Base-by-base conservation (phyloP, 1,140 invertebrate species). In the Drosophila pectinifera region DNA sequence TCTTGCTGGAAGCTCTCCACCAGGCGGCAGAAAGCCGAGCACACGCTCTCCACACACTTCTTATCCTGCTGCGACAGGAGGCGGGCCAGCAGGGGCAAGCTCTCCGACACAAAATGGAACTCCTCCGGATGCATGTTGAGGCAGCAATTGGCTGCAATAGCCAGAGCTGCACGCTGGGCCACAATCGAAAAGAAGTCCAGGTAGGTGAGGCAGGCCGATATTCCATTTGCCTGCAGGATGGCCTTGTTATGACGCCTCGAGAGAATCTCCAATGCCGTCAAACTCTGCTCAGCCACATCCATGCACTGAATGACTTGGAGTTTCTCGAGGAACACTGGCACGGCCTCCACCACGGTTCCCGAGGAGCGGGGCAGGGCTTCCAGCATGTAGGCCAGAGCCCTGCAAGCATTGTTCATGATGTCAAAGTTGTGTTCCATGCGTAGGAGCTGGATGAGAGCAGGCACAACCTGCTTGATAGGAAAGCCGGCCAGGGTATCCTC, bases 391-490 rank as follows among this genome's bases (percentile, higher is more conserved):
- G 98, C 99, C 11, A 99, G 94, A 7, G 98, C 98, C 46, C 99
- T 96, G 93, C 98, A 99, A 0, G 98, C 98, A 92, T 99, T 98
- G 91, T 99, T 99, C 98, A 99, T 99, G 94, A 99, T 99, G 93
- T 99, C 99, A 94, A 99, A 99, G 94, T 99, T 99, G 92, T 99
- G 98, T 90, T 98, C 97, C 94, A 98, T 97, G 26, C 96, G 95
- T 3, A 98, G 94, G 31, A 98, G 92, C 82, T 95, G 96, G 42
- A 98, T 97, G 3, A 99, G 94, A 3, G 98, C 98, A 11, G 98
- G 98, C 13, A 99, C 98, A 13, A 99, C 98, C 93, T 99, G 98
- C 83, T 99, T 98, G 1, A 99, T 97, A 0, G 98, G 98, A 92
- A 99, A 99, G 20, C 98, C 98, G 26, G 98, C 97, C 11, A 99